Evolutionary conservation across 2,797 vertebrate genomes (phyloP), one percentile per base, ranked within the genome.

Genomic region (Danio tinwini): DNA sequence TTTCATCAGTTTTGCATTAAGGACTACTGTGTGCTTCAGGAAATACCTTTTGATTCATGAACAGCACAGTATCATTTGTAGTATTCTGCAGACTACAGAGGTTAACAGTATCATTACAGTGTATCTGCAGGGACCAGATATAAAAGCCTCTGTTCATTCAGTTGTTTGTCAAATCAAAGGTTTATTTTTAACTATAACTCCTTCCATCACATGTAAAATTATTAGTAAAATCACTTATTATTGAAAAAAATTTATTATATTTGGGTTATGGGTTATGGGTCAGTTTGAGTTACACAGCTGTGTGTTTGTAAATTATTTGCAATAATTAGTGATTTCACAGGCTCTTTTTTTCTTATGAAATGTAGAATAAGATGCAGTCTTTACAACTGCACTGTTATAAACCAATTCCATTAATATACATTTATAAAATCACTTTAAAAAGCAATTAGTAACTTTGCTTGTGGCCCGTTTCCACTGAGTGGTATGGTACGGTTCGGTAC

Each of bases 1-100:
- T 17, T 67, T 67, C 52, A 47, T 76, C 40, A 56, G 50, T 76
- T 56, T 55, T 56, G 52, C 40, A 67, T 76, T 76, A 67, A 67
- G 19, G 19, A 56, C 19, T n/a, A n/a, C 62, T 8, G 10, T 42
- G 39, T 55, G 74, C 59, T 74, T 52, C 19, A 16, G 50, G n/a
- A 10, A 6, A 65, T 45, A 55, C 55, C 50, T 45, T 45, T 29
- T 76, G 39, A 76, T 67, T 65, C 17, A 65, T 17, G 67, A 69
- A 44, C 49, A 53, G 61, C 61, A 76, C 13, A 55, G 19, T 65
- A 17, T 76, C 12, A 44, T 29, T 55, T 2, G 55, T 65, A 55
- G n/a, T n/a, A n/a, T n/a, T 63, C 49, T 55, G 49, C 39, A 65
- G 39, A 76, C 37, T 63, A 39, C 37, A 64, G 37, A 53, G 49